Conservation (phyloP, 2,888 invertebrate genomes). For the Amphiduros pacificus region DNA sequence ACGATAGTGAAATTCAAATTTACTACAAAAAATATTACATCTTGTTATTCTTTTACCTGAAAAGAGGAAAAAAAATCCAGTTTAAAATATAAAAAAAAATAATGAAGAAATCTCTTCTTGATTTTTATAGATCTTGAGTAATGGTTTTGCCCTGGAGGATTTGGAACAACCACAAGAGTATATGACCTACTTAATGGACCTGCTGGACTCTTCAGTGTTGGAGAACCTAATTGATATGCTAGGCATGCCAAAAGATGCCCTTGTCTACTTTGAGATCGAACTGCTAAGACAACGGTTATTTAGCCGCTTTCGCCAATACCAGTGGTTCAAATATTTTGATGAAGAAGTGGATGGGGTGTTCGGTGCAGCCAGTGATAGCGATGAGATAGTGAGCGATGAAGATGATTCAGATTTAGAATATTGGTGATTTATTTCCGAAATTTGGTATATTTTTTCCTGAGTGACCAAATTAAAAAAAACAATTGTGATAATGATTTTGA, state of each 20-base stretch:
- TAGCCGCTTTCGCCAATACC: constrained; percentile 33
- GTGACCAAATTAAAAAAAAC: too few relatives aligned
- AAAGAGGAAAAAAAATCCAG: too few relatives aligned
- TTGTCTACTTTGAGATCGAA: constrained; percentile 44
- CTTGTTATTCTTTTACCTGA: too few relatives aligned
- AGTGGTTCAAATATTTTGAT: constrained; percentile 34
- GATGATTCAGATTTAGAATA: constrained; percentile 52
- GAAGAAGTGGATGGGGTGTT: not conserved
- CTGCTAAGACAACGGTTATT: constrained; percentile 39
- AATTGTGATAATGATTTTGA: too few relatives aligned
- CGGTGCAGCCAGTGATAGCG: constrained; percentile 35
- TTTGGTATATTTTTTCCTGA: too few relatives aligned
- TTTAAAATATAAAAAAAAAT: too few relatives aligned
- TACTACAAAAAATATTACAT: too few relatives aligned
- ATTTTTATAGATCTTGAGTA: too few relatives aligned
- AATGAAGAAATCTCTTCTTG: too few relatives aligned
- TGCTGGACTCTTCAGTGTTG: not conserved
- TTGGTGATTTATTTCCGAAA: constrained; percentile 34
- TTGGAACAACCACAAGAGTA: too few relatives aligned
- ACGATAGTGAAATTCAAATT: too few relatives aligned
- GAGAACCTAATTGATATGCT: constrained; percentile 32
- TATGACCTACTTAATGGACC: not conserved
- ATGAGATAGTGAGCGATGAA: constrained; percentile 38
- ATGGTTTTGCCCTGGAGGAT: not conserved
- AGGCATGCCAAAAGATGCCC: constrained; percentile 16